phyloP scores from a whole-genome alignment of 2,797 vertebrate genomes.

The Okamejei kenojei region DNA sequence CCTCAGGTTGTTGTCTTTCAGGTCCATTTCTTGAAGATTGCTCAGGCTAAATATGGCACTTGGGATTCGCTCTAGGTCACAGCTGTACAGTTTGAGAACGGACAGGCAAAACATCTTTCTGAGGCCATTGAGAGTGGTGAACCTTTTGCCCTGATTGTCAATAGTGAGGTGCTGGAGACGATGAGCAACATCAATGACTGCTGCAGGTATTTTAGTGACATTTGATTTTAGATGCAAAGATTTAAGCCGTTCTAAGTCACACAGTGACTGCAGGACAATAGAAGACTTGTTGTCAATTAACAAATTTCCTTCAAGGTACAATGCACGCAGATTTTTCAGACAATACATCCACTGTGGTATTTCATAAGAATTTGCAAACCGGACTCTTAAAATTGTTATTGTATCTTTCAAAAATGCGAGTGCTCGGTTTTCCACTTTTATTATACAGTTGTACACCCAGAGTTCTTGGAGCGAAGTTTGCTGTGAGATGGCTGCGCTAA shows the following conservation, averaged over 20 bases:
- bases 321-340: constrained; percentile 38
- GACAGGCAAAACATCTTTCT: constrained; percentile 37
- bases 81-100: constrained; percentile 32
- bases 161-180: constrained; percentile 39
- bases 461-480: constrained; percentile 38
- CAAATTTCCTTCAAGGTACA: constrained; percentile 38
- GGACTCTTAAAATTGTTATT: constrained; percentile 37
- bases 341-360: constrained; percentile 41
- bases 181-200: constrained; percentile 34
- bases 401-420: constrained; percentile 40
- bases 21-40: constrained; percentile 37
- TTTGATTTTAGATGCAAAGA: constrained; percentile 37
- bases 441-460: constrained; percentile 38
- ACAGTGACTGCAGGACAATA: constrained; percentile 38
- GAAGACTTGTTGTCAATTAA: constrained; percentile 22
- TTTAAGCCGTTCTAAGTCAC: constrained; percentile 39
- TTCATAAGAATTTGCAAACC: constrained; percentile 38
- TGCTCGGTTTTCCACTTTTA: constrained; percentile 39
- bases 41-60: constrained; percentile 39
- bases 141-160: constrained; percentile 37
- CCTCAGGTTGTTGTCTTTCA: constrained; percentile 37
- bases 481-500: constrained; percentile 36
- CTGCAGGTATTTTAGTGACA: constrained; percentile 39
- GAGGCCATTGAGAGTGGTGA: constrained; percentile 34
- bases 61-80: constrained; percentile 39